Percentiles rank a stretch among this genome's conserved stretches.
Evolutionary conservation across 2,113 vertebrate genomes (phyloP).

Genomic region (Emydura subglobosa): DNA sequence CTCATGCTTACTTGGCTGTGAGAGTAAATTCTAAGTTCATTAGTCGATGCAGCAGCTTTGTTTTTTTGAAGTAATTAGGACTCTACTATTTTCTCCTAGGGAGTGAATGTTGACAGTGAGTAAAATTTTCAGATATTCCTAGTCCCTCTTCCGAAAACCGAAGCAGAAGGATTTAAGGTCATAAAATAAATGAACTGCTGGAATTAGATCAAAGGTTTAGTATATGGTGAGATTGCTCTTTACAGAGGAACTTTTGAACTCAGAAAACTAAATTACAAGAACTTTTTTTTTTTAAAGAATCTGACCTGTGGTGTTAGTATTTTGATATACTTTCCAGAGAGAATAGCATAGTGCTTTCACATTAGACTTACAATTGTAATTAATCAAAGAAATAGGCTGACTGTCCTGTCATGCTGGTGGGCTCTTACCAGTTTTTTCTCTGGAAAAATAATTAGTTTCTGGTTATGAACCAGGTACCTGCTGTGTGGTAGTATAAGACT

Average conservation of each 20-base stretch:
- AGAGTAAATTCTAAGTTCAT: conserved; percentile 63
- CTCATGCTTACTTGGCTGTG: conserved; percentile 55
- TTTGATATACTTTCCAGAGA: not conserved
- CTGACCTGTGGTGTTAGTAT: not conserved
- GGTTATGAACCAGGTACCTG: not conserved
- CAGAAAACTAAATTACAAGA: not conserved
- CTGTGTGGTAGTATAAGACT: not conserved
- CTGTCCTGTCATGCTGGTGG: not conserved
- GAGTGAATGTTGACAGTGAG: conserved; percentile 25
- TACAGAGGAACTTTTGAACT: not conserved
- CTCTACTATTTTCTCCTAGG: conserved; percentile 16
- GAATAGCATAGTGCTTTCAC: not conserved
- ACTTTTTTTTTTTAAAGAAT: not conserved
- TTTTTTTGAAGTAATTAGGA: conserved; percentile 68
- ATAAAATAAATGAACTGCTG: not conserved
- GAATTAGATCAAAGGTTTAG: not conserved
- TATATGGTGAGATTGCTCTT: not conserved
- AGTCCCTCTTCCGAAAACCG: not conserved
- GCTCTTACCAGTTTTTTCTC: not conserved
- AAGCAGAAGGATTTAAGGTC: not conserved
- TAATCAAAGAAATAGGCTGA: not conserved
- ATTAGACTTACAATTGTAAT: not conserved
- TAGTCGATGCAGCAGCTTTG: conserved; percentile 73
- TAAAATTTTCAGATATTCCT: not conserved
- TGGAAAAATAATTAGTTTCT: not conserved